phyloP scores from a whole-genome alignment of 2,888 invertebrate genomes.

The Drosophila barbarae region DNA sequence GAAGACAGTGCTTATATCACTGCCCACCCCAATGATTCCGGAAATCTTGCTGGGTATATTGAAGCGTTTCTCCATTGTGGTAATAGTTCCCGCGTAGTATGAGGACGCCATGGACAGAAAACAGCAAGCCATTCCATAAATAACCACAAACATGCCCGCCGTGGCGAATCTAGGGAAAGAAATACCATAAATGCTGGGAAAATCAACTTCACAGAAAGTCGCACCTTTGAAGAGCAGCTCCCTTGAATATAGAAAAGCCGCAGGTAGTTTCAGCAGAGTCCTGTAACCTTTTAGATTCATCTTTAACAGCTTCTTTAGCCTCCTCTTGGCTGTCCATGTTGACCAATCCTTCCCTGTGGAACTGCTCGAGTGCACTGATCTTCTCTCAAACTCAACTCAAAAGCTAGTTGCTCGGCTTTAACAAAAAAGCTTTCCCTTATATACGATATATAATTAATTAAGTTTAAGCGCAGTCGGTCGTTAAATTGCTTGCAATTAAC shows the following conservation, averaged over 20 bases:
- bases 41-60: slow-evolving; percentile 85
- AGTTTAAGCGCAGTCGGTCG: not conserved
- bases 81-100: slow-evolving; percentile 86
- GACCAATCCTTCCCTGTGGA: slow-evolving; percentile 8
- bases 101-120: slow-evolving; percentile 84
- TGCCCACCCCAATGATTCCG: slow-evolving; percentile 86
- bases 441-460: too few species aligned
- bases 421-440: slow-evolving; percentile 8
- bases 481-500: slow-evolving; percentile 16
- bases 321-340: slow-evolving; percentile 33
- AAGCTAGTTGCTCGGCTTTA: not conserved
- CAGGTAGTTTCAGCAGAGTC: slow-evolving; percentile 81
- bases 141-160: slow-evolving; percentile 80
- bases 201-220: slow-evolving; percentile 41
- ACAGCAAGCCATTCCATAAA: slow-evolving; percentile 85
- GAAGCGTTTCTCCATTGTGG: slow-evolving; percentile 86
- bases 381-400: not conserved
- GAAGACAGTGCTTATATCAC: slow-evolving; percentile 85
- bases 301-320: not conserved
- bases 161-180: slow-evolving; percentile 72
- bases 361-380: slow-evolving; percentile 36
- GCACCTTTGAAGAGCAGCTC: slow-evolving; percentile 82
- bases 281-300: slow-evolving; percentile 1
- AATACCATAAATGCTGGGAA: not conserved
- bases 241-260: slow-evolving; percentile 83